Evolutionary conservation across 2,888 invertebrate species (phyloP), one percentile per base, ranked within the genome.

Genomic region (Gymnocheta viridis): DNA sequence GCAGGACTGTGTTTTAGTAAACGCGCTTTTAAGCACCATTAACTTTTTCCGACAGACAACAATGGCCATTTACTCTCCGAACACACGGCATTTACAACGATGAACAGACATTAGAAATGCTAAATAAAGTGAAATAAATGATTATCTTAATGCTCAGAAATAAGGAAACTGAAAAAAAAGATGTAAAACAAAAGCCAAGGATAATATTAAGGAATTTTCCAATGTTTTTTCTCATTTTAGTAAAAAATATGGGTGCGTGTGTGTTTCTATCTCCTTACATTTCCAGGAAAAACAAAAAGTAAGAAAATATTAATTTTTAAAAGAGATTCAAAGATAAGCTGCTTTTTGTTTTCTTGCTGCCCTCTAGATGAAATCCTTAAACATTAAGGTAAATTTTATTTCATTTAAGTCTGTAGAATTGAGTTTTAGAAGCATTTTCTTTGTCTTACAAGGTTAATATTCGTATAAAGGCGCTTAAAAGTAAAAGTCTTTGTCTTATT

Each of bases 11-110:
- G 12, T 35, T 67, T 22, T 54, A 60, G 79, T 72, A 82, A 85
- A 70, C 72, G 69, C 85, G 62, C 74, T 82, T 87, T 85, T 85
- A 87, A 87, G 86, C 86, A 80, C 82, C 86, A 87, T 86, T 88
- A 86, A 88, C 87, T 85, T 82, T 83, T 86, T 87, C 86, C 86
- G 86, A 66, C 85, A 66, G 41, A 12, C 73, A 35, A 56, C 51
- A 54, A 54, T 17, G 41, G 32, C 41, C 32, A 70, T 41, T 47
- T 22, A 22, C 17, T 24, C 14, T 29, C 1, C 10, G 27, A 14
- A 54, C 6, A 6, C 7, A 17, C 38, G 51, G 73, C 10, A 41
- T 14, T 35, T 4, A 22, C 9, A 10, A 56, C 29, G 9, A 17
- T 44, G 2, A 14, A 54, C 2, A 32, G 27, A 12, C 7, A 29